These are phyloP conservation scores for Apocheima hispidaria DNA, from an alignment of 2,888 invertebrate genomes.

Conservation along the genomic window DNA sequence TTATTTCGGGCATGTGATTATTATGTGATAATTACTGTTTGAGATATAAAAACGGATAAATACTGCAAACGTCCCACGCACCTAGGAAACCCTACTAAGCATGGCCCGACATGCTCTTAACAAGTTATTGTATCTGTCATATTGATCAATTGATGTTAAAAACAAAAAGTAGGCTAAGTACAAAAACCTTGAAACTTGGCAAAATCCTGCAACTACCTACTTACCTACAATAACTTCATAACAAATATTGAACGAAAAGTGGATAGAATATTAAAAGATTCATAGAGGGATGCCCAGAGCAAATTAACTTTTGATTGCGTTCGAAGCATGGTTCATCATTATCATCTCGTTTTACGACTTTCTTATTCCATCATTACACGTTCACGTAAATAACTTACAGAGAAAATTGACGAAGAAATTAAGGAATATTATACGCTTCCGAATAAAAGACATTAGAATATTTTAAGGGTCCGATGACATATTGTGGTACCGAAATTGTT, in stretches of 20 bases:
- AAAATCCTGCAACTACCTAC: too few species aligned
- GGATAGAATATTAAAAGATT: not conserved
- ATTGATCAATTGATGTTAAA: too few species aligned
- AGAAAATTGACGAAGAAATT: constrained; percentile 26
- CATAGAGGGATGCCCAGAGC: not conserved
- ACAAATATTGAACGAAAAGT: constrained; percentile 1
- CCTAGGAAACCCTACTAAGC: too few species aligned
- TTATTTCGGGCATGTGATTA: too few species aligned
- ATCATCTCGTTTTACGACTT: constrained; percentile 26
- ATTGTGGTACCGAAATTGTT: not conserved
- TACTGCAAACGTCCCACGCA: too few species aligned
- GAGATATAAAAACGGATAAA: too few species aligned
- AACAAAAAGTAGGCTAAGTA: too few species aligned
- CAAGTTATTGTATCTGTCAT: too few species aligned
- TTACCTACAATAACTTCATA: too few species aligned
- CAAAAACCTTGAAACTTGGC: not conserved
- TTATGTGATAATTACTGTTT: too few species aligned
- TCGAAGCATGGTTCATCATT: constrained; percentile 21
- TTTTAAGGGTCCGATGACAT: not conserved
- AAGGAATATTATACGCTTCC: constrained; percentile 3
- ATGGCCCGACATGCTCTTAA: too few species aligned
- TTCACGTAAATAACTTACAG: constrained; percentile 24
- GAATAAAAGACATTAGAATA: not conserved
- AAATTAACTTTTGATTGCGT: constrained; percentile 27
- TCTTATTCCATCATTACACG: constrained; percentile 14